Evolutionary conservation across 2,797 vertebrate species (phyloP).

Genomic region (Oreochromis grahami): DNA sequence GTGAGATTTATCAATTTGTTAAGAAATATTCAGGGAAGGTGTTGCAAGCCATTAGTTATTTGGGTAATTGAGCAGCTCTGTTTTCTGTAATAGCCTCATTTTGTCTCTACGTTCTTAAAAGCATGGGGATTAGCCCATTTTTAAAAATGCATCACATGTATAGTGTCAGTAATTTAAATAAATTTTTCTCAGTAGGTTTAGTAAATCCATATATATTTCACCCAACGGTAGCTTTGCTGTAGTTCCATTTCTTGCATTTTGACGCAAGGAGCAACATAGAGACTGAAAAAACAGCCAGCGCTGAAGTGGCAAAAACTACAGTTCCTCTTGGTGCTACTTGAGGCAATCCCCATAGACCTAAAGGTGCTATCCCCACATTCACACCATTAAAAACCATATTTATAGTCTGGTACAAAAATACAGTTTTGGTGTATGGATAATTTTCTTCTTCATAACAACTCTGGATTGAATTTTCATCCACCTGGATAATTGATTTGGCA

Average conservation of each 20-base stretch:
- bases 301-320: neutral
- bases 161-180: neutral
- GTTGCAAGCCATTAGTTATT: neutral
- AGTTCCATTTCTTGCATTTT: neutral
- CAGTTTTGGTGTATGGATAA: neutral
- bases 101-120: neutral
- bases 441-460: neutral
- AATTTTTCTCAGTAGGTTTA: neutral
- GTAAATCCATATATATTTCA: neutral
- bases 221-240: neutral
- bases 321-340: neutral
- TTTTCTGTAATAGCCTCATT: neutral
- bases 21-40: neutral
- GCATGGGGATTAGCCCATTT: neutral
- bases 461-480: neutral
- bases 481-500: neutral
- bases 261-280: neutral
- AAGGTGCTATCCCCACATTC: neutral
- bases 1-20: neutral
- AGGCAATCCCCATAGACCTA: neutral
- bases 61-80: neutral
- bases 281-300: neutral
- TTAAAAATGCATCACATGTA: neutral
- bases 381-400: neutral
- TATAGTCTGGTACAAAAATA: neutral